Conservation (phyloP, 2,797 vertebrate species). For the Sebastes nivosus region DNA sequence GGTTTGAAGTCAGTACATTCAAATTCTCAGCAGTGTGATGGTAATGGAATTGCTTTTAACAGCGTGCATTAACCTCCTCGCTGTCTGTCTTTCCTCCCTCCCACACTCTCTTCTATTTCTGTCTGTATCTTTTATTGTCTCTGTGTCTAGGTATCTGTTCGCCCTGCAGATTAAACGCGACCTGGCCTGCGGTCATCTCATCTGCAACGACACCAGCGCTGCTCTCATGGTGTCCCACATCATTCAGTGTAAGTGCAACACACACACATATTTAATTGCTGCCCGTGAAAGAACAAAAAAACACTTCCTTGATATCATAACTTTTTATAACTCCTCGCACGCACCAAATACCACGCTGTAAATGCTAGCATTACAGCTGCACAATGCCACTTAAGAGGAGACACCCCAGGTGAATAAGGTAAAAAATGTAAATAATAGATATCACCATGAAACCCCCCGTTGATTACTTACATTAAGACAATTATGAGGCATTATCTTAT, state of each 20-base stretch:
- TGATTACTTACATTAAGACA: too few species aligned
- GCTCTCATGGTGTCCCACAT: slow-evolving; percentile 94
- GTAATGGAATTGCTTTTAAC: background rate
- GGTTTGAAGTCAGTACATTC: background rate
- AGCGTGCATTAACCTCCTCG: background rate
- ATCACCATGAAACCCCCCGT: too few species aligned
- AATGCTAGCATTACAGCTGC: too few species aligned
- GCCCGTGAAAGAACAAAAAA: too few species aligned
- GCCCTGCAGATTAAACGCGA: slow-evolving; percentile 95
- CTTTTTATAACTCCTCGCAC: background rate
- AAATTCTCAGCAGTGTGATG: background rate
- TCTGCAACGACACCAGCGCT: slow-evolving; percentile 91
- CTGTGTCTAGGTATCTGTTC: slow-evolving; percentile 89
- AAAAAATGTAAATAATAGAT: too few species aligned
- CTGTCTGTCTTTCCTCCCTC: background rate
- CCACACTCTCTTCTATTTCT: background rate
- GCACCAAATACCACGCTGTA: background rate
- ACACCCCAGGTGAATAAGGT: too few species aligned
- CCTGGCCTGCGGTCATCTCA: slow-evolving; percentile 89
- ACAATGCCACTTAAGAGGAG: too few species aligned
- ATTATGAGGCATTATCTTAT: too few species aligned
- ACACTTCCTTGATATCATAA: too few species aligned
- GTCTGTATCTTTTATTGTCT: background rate
- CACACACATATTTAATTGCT: background rate
- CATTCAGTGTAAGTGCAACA: slow-evolving; percentile 89